Conservation (phyloP, 2,113 vertebrate genomes). For the Sprattus sprattus region DNA sequence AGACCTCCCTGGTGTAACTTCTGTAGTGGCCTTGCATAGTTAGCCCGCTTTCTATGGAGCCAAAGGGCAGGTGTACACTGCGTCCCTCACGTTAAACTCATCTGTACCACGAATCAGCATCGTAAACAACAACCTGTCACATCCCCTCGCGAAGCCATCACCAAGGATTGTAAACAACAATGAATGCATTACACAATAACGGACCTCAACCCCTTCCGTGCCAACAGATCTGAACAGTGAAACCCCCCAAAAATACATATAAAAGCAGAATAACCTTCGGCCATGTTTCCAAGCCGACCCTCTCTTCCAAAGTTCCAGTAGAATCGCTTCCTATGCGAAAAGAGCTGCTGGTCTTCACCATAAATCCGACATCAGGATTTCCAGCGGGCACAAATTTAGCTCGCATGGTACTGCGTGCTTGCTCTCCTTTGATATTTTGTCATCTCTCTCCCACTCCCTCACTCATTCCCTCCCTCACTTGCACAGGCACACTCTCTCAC, state of each 20-base stretch:
- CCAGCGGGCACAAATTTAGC: conserved; percentile 86
- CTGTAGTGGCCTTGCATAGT: conserved; percentile 22
- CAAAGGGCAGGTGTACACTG: conserved; percentile 82
- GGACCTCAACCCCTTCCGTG: conserved; percentile 71
- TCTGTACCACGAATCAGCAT: conserved; percentile 72
- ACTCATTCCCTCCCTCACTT: conserved; percentile 49
- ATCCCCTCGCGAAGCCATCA: conserved; percentile 73
- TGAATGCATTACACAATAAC: conserved; percentile 77
- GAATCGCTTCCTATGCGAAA: conserved; percentile 91
- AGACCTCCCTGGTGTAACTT: conserved; percentile 51
- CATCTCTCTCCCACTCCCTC: conserved; percentile 80
- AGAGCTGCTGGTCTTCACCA: conserved; percentile 84
- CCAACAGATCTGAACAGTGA: conserved; percentile 54
- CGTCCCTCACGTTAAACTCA: conserved; percentile 68
- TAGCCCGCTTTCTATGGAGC: conserved; percentile 64
- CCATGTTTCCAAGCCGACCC: conserved; percentile 98
- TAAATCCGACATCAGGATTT: conserved; percentile 94
- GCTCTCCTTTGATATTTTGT: conserved; percentile 84
- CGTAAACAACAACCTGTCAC: conserved; percentile 80
- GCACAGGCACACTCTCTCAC: conserved; percentile 72
- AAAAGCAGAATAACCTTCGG: conserved; percentile 90
- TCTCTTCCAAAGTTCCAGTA: conserved; percentile 89
- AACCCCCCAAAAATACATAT: conserved; percentile 61
- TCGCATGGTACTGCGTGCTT: conserved; percentile 97
- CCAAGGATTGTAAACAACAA: conserved; percentile 77